Base-by-base conservation (phyloP, 2,888 invertebrate genomes). In the Phortica magna region DNA sequence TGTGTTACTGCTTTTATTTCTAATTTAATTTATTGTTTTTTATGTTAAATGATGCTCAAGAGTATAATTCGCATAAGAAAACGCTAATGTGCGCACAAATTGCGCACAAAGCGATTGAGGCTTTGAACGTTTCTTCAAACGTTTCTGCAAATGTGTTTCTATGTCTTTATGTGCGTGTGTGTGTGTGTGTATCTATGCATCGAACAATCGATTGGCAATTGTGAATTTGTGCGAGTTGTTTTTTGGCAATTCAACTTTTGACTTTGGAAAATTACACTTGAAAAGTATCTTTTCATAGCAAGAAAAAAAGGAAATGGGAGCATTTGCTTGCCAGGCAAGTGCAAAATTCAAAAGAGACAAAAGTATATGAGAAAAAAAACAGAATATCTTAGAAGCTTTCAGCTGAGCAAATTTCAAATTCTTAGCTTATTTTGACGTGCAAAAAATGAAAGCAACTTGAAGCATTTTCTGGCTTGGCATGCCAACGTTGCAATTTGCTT, bases 21-120 rank as follows among this genome's bases (percentile, higher is more conserved):
- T 87, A 88, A 88, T 88, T 88, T 87, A 88, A 87, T 87, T 87
- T 87, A 88, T 87, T 87, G 88, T 81, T 82, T 82, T 84, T 80
- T 81, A 73, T 84, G 85, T 83, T 83, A 83, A 88, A 89, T 83
- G 87, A 88, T 83, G 88, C 88, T 83, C 88, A 79, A 85, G 89
- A 88, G 89, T 82, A 83, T 89, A 89, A 88, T 88, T 88, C 83
- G 83, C 59, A 80, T 65, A 41, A 70, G 80, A 78, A 77, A 76
- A 83, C 80, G 87, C 84, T 88, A 88, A 88, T 89, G 88, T 85
- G 84, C 77, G 79, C 83, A 87, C 87, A 87, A 89, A 88, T 89
- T 85, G 87, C 79, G 76, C 65, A 76, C 55, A 61, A 72, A 75
- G 75, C 72, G 73, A 70, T 68, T 31, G 80, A 83, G 80, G 48